Evolutionary conservation across 2,888 invertebrate species (phyloP).

Genomic region (Copidosoma aretas): DNA sequence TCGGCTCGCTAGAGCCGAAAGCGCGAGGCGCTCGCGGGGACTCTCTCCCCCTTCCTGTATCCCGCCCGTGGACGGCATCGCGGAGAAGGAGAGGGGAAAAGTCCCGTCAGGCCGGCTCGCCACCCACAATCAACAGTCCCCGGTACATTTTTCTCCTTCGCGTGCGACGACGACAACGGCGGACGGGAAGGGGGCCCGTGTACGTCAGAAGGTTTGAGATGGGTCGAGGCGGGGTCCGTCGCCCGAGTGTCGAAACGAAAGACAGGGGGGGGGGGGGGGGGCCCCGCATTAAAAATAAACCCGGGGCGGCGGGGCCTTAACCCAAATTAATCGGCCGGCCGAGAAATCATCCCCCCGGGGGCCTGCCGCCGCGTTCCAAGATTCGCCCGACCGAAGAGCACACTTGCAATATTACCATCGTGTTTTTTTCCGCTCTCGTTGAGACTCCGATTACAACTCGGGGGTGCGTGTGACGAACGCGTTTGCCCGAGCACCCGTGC

Average conservation of each 20-base stretch:
- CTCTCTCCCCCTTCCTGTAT: neutral
- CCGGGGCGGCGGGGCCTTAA: constrained; percentile 20
- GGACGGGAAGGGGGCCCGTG: constrained; percentile 24
- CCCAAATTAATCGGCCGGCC: constrained; percentile 31
- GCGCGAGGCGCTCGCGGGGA: constrained; percentile 7
- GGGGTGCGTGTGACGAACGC: too few relatives aligned
- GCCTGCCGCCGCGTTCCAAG: too few relatives aligned
- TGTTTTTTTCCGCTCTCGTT: too few relatives aligned
- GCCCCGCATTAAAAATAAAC: constrained; percentile 31
- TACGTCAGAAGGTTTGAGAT: constrained; percentile 53
- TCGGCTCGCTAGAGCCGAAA: constrained; percentile 10
- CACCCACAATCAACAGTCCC: constrained; percentile 41
- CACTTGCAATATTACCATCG: too few relatives aligned
- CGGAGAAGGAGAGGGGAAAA: neutral
- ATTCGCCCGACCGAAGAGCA: too few relatives aligned
- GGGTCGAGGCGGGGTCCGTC: constrained; percentile 38
- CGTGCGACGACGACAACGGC: constrained; percentile 32
- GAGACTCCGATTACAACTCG: too few relatives aligned
- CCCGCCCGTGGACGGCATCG: neutral
- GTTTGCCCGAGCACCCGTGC: too few relatives aligned
- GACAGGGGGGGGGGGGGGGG: neutral
- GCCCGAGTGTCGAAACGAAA: constrained; percentile 21
- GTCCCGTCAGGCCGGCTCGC: constrained; percentile 19
- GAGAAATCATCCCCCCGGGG: neutral
- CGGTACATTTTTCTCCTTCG: constrained; percentile 27